Conservation (phyloP, 2,797 vertebrate species). For the Cossypha polioptera region DNA sequence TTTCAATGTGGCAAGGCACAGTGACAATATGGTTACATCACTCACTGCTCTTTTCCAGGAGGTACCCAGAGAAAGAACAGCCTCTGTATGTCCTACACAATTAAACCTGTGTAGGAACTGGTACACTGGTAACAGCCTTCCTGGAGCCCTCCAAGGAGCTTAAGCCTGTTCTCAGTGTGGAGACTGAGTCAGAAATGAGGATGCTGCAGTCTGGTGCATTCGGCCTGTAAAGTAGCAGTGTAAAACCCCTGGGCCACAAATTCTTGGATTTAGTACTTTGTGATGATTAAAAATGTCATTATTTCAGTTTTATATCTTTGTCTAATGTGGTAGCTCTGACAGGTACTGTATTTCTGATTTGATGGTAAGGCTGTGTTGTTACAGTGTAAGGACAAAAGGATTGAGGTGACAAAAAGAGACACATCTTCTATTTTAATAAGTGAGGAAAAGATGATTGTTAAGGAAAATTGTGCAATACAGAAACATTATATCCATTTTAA, state of each 20-base stretch:
- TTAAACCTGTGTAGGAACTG: background rate
- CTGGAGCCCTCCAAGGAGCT: background rate
- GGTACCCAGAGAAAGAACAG: background rate
- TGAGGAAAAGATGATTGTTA: background rate
- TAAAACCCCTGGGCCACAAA: background rate
- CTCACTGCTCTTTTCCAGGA: background rate
- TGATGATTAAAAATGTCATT: background rate
- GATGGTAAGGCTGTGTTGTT: background rate
- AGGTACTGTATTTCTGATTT: background rate
- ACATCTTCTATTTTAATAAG: background rate
- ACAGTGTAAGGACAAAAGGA: background rate
- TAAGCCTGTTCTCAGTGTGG: background rate
- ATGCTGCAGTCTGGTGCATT: background rate
- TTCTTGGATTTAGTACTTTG: background rate
- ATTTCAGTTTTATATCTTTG: background rate
- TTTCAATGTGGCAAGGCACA: background rate
- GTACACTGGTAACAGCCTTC: background rate
- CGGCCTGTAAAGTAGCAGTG: background rate
- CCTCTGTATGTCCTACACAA: background rate
- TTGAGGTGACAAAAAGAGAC: background rate
- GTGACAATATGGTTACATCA: background rate
- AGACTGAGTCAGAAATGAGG: background rate
- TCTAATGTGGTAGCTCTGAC: background rate
- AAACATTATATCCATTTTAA: background rate
- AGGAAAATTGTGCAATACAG: background rate